These are phyloP conservation scores for Caranx ignobilis DNA, from an alignment of 2,113 vertebrate species.

Conservation along the genomic window DNA sequence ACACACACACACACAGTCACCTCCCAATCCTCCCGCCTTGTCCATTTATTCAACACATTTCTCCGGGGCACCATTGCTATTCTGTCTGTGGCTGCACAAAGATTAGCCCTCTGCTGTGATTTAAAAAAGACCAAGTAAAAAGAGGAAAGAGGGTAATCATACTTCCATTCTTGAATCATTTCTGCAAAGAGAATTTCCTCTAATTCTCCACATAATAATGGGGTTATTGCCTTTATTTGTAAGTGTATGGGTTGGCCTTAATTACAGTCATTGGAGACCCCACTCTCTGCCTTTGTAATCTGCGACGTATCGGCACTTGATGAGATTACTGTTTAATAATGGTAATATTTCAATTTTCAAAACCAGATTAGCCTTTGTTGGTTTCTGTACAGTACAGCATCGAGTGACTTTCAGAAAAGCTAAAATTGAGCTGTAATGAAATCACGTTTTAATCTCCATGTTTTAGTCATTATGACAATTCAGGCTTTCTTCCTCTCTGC, in stretches of 20 bases:
- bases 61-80: conserved; percentile 54
- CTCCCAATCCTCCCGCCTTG: conserved; percentile 30
- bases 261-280: conserved; percentile 71
- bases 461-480: conserved; percentile 28
- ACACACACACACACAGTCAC: conserved; percentile 19
- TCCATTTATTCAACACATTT: conserved; percentile 64
- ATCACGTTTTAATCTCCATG: conserved; percentile 43
- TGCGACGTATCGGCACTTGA: conserved; percentile 64
- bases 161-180: conserved; percentile 64
- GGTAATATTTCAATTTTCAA: conserved; percentile 72
- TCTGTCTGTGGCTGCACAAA: conserved; percentile 58
- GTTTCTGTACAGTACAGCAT: conserved; percentile 28
- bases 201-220: conserved; percentile 66
- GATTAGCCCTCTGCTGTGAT: conserved; percentile 70
- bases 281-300: conserved; percentile 62
- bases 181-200: conserved; percentile 64
- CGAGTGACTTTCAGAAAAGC: conserved; percentile 16
- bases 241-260: conserved; percentile 68
- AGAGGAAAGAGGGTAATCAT: conserved; percentile 62
- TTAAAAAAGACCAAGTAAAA: conserved; percentile 56
- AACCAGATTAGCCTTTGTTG: conserved; percentile 62
- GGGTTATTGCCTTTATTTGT: conserved; percentile 72
- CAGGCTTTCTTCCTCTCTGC: neutral
- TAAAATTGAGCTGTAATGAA: conserved; percentile 54
- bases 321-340: conserved; percentile 73